Evolutionary conservation across 37 sponge, comb jelly and placozoan genomes (phyloP), one percentile per base, ranked within the genome.

Genomic region (Diacarnus erythraeanus): DNA sequence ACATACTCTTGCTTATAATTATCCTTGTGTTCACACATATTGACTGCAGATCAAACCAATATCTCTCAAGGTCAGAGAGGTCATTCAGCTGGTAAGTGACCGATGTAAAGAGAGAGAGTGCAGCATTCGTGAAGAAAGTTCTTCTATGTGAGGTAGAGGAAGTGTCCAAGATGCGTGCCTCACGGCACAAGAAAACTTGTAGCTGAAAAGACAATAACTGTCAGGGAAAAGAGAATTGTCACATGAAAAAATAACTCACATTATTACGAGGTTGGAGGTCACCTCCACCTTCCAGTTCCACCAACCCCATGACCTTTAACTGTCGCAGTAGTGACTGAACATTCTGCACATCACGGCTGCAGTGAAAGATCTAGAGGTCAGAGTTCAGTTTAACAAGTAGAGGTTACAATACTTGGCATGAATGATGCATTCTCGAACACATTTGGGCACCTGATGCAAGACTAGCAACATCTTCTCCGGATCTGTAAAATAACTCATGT

Each of bases 91-190:
- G 57, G 44, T 57, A 59, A 2, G 25, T 23, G n/a, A 86, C 29
- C 0, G 22, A 3, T 10, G 67, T 9, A 42, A 86, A 91, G 30
- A 69, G 72, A 22, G 51, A 5, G 31, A 80, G 31, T 27, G 87
- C 87, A 41, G 79, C 84, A 12, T 79, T 51, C 34, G 64, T 57
- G 80, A 91, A 91, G 80, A 86, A 91, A 61, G 84, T 78, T 9
- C 64, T 72, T 0, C 87, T 51, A 3, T 76, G 83, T 27, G 56
- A 3, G n/a, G 43, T 29, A 17, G 69, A 33, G 34, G 79, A 59
- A n/a, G 92, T 91, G 80, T 91, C 92, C 51, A 91, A 64, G 66
- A 89, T 42, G 27, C 59, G n/a, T 2, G 42, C 83, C 33, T 39
- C 64, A 33, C 1, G 5, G 34, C 66, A 65, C 41, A 42, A 5